phyloP scores from a whole-genome alignment of 92 coral and sea anemone species.

The Epizoanthus ramosus region DNA sequence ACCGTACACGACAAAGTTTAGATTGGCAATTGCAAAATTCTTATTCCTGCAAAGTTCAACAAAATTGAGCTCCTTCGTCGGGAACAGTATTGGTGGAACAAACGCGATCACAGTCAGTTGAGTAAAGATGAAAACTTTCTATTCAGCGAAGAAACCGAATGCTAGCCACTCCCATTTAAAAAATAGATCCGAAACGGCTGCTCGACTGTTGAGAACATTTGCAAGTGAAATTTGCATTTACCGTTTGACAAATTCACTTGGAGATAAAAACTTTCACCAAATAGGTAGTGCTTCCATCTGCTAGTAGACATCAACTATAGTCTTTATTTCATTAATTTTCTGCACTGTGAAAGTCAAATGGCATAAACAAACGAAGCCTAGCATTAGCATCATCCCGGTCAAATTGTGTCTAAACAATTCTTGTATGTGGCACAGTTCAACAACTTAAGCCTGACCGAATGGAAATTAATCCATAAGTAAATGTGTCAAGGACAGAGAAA shows the following conservation, averaged over 20 bases:
- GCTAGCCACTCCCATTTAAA: background rate
- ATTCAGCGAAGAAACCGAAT: background rate
- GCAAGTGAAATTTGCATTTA: slow-evolving; percentile 31
- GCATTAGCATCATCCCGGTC: background rate
- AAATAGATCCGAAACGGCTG: slow-evolving; percentile 3
- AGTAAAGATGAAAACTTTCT: background rate
- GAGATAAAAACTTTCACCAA: slow-evolving; percentile 17
- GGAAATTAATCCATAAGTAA: too few species aligned
- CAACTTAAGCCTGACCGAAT: too few species aligned
- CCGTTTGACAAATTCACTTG: slow-evolving; percentile 15
- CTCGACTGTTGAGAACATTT: slow-evolving; percentile 11
- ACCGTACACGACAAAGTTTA: background rate
- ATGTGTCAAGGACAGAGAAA: too few species aligned
- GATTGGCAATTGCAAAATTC: background rate
- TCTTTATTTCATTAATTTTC: background rate
- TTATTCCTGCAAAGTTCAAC: background rate
- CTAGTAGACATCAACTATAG: background rate
- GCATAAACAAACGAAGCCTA: background rate
- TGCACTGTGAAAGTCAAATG: background rate
- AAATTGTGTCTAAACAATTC: background rate
- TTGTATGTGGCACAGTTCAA: too few species aligned
- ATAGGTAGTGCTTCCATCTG: background rate
- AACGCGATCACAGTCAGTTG: background rate
- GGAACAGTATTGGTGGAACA: too few species aligned
- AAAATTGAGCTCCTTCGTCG: background rate